A percentile compares a stretch with the other conserved stretches of the same genome.
Evolutionary conservation across 2,113 vertebrate species (phyloP).

Genomic region (Lathamus discolor): DNA sequence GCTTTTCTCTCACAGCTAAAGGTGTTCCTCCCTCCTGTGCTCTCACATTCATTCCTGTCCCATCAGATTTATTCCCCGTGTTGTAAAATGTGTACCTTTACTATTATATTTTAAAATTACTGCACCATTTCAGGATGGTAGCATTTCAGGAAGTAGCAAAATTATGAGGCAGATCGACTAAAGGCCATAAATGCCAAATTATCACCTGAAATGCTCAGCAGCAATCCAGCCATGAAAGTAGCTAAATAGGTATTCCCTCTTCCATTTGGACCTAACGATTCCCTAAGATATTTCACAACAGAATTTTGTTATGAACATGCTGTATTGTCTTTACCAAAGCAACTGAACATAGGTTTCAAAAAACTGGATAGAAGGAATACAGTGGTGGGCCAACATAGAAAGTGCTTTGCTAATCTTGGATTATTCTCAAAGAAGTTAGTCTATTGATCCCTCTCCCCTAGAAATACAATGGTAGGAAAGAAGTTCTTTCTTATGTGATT

Average conservation of each 20-base stretch:
- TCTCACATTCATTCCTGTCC: constrained; percentile 25
- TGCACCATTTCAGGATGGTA: neutral
- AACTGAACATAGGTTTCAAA: neutral
- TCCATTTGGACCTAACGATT: neutral
- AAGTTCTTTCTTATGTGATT: neutral
- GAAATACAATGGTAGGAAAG: neutral
- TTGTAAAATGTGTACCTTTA: constrained; percentile 1
- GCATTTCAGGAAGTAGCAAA: neutral
- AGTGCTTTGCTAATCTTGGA: neutral
- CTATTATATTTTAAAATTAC: constrained; percentile 22
- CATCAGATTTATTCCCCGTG: constrained; percentile 17
- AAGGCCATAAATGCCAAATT: neutral
- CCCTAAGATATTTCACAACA: neutral
- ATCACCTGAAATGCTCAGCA: neutral
- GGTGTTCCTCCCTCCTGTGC: constrained; percentile 27
- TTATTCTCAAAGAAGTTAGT: neutral
- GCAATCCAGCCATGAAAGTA: neutral
- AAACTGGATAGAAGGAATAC: neutral
- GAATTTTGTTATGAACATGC: neutral
- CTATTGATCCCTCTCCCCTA: neutral
- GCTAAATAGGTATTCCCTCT: neutral
- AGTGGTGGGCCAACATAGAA: neutral
- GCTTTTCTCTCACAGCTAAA: constrained; percentile 31
- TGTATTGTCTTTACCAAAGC: neutral
- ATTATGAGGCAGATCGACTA: neutral